Evolutionary conservation across 2,797 vertebrate species (phyloP), one percentile per base, ranked within the genome.

Genomic region (Rhincodon typus): DNA sequence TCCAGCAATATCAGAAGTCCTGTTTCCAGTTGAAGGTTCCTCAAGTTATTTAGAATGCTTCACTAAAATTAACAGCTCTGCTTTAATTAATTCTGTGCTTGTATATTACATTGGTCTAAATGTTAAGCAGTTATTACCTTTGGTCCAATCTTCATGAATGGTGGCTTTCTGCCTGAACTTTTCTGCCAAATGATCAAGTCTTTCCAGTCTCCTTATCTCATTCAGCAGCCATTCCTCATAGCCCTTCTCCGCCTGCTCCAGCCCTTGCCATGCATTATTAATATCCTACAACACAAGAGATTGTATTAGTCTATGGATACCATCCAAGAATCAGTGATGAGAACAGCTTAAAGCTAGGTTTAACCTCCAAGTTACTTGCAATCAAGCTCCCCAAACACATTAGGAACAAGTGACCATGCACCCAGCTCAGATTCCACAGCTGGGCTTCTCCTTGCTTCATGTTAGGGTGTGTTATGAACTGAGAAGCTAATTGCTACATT

Each of bases 221-320:
- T 98, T 99, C 82, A 99, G 97, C 30, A 99, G 98, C 99, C 99
- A 99, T 96, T 99, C 99, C 97, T 99, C 99, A 0, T 98, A 99
- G 91, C 99, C 99, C 94, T 99, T 99, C 96, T 99, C 99, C 0
- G 98, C 98, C 77, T 99, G 98, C 96, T 99, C 99, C 97, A 99
- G 96, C 77, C 97, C 98, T 96, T 98, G 98, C 99, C 99, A 99
- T 0, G 98, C 97, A 0, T 97, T 98, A 74, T 99, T 98, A 96
- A 99, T 99, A 94, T 99, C 99, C 99, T 99, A 96, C 67, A 2
- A 74, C 27, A 77, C 42, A 94, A 70, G 67, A 53, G 25, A 93
- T 53, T 42, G 15, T 19, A 94, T 72, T 74, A 94, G 15, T 94
- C 94, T 5, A 10, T 42, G 50, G 42, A 74, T 50, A 72, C 42